Evolutionary conservation across 2,113 vertebrate genomes (phyloP).

Genomic region (Sturnira hondurensis): DNA sequence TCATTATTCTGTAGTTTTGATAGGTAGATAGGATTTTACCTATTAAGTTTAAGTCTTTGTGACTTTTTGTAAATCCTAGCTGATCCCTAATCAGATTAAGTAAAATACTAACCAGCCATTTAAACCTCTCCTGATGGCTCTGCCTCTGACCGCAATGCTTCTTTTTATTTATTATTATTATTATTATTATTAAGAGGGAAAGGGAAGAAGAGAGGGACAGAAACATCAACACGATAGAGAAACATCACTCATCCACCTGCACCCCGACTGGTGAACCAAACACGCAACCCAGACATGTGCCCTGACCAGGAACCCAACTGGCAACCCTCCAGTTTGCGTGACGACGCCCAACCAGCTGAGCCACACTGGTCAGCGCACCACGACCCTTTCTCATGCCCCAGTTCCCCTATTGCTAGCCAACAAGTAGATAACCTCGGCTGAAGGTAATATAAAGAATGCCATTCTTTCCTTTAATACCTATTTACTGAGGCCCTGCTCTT

Average conservation of each 20-base stretch:
- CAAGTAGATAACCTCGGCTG: background rate
- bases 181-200: no score
- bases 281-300: no score
- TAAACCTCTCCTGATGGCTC: background rate
- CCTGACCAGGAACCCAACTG: no score
- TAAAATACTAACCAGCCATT: background rate
- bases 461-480: background rate
- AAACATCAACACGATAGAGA: no score
- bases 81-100: background rate
- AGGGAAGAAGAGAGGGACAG: no score
- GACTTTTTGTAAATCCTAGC: background rate
- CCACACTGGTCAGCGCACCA: no score
- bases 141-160: background rate
- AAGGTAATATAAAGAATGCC: background rate
- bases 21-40: background rate
- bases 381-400: background rate
- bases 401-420: background rate
- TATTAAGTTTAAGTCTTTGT: background rate
- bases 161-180: no score
- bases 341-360: no score
- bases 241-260: no score
- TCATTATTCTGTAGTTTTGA: conserved; percentile 17
- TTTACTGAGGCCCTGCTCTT: background rate
- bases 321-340: no score
- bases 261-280: no score